These are phyloP conservation scores for Gymnarchus niloticus DNA, from an alignment of 2,113 vertebrate genomes.

Conservation along the genomic window DNA sequence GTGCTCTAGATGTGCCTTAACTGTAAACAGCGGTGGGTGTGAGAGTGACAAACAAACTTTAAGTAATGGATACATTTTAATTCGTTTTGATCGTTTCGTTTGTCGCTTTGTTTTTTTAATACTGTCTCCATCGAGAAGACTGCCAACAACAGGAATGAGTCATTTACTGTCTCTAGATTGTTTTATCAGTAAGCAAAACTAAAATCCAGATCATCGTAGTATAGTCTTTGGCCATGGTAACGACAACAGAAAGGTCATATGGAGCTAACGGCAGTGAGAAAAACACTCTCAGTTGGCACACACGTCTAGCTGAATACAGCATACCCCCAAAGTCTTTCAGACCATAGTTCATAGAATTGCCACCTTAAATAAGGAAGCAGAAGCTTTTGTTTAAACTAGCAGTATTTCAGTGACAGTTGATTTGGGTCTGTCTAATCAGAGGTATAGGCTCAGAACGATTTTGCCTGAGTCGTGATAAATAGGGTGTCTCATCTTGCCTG, in stretches of 20 bases:
- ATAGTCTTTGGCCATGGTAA: too few species aligned
- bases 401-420: constrained; percentile 3
- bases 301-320: not conserved
- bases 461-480: not conserved
- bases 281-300: not conserved
- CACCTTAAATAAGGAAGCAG: not conserved
- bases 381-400: not conserved
- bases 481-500: not conserved
- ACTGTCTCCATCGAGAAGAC: not conserved
- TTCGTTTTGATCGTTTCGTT: not conserved
- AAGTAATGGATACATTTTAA: not conserved
- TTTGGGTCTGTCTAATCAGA: not conserved
- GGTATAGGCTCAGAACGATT: not conserved
- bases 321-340: not conserved
- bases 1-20: not conserved
- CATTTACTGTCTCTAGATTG: constrained; percentile 24
- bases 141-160: constrained; percentile 26
- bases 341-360: not conserved
- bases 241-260: not conserved
- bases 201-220: not conserved
- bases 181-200: constrained; percentile 14
- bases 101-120: not conserved
- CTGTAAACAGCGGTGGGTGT: too few species aligned
- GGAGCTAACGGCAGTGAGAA: not conserved
- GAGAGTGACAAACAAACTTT: not conserved